Evolutionary conservation across 23 tunicate genomes (phyloP).

Genomic region (Corella eumyota): DNA sequence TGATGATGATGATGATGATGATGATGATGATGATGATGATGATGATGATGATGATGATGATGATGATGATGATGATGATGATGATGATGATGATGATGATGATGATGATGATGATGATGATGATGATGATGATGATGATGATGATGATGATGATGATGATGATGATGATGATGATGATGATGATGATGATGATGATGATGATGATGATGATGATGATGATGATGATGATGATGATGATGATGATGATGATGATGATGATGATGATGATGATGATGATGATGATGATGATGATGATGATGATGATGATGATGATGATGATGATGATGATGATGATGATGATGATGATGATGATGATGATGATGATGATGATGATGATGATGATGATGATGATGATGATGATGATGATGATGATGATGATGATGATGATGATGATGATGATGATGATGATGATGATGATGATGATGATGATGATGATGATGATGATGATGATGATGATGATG

Average conservation of each 20-base stretch:
- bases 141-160: conserved; percentile 2
- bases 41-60: conserved; percentile 4
- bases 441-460: background rate
- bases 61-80: conserved; percentile 3
- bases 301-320: background rate
- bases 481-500: conserved; percentile 4
- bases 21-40: conserved; percentile 1
- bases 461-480: background rate
- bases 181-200: conserved; percentile 6
- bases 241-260: conserved; percentile 6
- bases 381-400: conserved; percentile 7
- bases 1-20: conserved; percentile 4
- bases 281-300: conserved; percentile 16
- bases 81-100: conserved; percentile 2
- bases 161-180: background rate
- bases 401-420: background rate
- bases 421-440: background rate
- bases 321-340: conserved; percentile 1
- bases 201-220: background rate
- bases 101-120: conserved; percentile 1
- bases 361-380: conserved; percentile 2
- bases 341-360: conserved; percentile 5
- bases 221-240: conserved; percentile 4
- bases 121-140: conserved; percentile 4
- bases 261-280: background rate